A percentile compares a stretch with the other conserved stretches of the same genome.
phyloP scores from a whole-genome alignment of 2,113 vertebrate genomes.

The Lates calcarifer region DNA sequence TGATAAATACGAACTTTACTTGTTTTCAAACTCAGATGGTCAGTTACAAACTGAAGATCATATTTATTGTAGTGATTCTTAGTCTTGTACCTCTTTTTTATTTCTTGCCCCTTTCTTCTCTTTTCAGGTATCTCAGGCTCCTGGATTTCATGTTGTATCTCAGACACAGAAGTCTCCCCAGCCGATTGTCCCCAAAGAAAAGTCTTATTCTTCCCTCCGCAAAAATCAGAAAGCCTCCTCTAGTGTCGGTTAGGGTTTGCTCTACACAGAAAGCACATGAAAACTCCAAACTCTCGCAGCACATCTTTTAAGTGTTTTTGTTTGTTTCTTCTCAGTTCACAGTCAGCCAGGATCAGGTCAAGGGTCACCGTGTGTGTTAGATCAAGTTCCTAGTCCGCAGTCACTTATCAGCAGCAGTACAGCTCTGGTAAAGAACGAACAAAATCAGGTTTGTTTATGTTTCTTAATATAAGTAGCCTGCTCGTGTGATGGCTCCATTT shows the following conservation, averaged over 20 bases:
- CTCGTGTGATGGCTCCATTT: not conserved
- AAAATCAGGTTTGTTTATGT: slow-evolving; percentile 76
- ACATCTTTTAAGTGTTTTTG: not conserved
- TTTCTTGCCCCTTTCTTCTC: slow-evolving; percentile 7
- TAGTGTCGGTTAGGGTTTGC: slow-evolving; percentile 83
- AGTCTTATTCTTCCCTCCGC: slow-evolving; percentile 81
- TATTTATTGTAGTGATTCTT: not conserved
- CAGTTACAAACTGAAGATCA: not conserved
- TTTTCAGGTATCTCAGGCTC: slow-evolving; percentile 77
- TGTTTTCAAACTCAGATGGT: not conserved
- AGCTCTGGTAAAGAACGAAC: slow-evolving; percentile 86
- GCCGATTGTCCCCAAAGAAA: slow-evolving; percentile 87
- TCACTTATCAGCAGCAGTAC: slow-evolving; percentile 87
- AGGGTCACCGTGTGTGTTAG: slow-evolving; percentile 88
- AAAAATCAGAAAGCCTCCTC: slow-evolving; percentile 83
- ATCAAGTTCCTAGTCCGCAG: slow-evolving; percentile 92
- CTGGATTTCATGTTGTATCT: slow-evolving; percentile 85
- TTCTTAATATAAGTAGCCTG: not conserved
- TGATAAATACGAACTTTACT: not conserved
- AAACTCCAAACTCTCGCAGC: not conserved
- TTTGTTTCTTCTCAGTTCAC: slow-evolving; percentile 69
- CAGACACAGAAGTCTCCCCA: slow-evolving; percentile 78
- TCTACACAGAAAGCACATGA: not conserved
- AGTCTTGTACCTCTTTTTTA: not conserved
- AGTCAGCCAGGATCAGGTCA: slow-evolving; percentile 88